Evolutionary conservation across 2,113 vertebrate species (phyloP).

Genomic region (Eubucco bourcierii): DNA sequence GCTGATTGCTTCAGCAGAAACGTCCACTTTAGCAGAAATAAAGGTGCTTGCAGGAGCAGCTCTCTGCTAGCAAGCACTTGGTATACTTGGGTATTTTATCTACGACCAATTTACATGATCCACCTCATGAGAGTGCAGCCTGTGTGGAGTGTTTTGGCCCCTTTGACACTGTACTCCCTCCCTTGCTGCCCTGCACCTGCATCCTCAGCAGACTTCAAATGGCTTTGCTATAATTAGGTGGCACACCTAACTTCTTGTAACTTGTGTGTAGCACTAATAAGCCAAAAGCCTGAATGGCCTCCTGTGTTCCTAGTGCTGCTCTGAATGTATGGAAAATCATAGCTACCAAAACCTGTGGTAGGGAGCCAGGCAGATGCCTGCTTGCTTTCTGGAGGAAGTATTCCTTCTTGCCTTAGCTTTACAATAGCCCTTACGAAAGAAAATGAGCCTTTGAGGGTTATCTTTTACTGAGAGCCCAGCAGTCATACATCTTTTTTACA

Average conservation of each 20-base stretch:
- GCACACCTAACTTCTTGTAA: not conserved
- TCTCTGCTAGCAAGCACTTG: not conserved
- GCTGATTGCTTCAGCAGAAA: constrained; percentile 3
- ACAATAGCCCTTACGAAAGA: not conserved
- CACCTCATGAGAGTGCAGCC: not conserved
- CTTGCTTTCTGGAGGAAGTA: not conserved
- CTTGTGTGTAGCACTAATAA: not conserved
- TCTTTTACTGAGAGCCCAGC: not conserved
- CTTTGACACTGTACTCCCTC: not conserved
- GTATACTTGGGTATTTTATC: not conserved
- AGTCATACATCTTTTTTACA: not conserved
- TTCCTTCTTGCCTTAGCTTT: not conserved
- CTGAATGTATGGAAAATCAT: not conserved
- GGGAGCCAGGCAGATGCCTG: accelerated
- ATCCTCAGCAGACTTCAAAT: not conserved
- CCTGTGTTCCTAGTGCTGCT: not conserved
- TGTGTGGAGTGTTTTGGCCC: not conserved
- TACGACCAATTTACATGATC: not conserved
- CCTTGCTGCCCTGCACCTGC: not conserved
- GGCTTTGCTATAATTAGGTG: not conserved
- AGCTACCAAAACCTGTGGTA: not conserved
- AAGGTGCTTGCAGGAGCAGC: not conserved
- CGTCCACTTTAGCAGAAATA: not conserved
- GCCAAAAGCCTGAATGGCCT: not conserved
- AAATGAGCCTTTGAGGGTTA: not conserved